phyloP scores from a whole-genome alignment of 2,888 invertebrate species.

The Caenorhabditis wallacei region DNA sequence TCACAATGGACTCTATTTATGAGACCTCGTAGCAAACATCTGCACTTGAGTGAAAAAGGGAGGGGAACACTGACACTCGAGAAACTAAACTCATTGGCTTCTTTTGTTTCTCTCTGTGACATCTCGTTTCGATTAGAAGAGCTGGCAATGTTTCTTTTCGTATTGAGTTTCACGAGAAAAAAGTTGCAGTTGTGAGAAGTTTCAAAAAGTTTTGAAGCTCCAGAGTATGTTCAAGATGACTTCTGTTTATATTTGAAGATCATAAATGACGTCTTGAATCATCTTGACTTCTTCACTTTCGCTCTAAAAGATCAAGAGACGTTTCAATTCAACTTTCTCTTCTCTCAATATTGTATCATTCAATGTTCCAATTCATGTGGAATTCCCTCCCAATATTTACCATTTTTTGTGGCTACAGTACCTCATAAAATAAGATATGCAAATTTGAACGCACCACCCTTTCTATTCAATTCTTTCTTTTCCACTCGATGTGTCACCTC shows the following conservation, averaged over 20 bases:
- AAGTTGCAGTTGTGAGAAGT: not conserved
- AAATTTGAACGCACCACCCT: slow-evolving; percentile 6
- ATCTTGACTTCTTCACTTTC: no score
- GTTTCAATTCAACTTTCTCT: no score
- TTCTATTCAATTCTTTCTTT: slow-evolving; percentile 14
- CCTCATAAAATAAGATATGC: slow-evolving; percentile 49
- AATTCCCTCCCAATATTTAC: no score
- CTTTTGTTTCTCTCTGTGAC: slow-evolving; percentile 18
- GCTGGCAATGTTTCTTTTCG: not conserved
- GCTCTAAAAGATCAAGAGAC: no score
- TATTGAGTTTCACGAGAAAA: slow-evolving; percentile 29
- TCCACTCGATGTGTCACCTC: slow-evolving; percentile 53
- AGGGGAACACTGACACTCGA: slow-evolving; percentile 23
- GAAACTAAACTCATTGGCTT: slow-evolving; percentile 37
- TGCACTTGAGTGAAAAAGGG: slow-evolving; percentile 44
- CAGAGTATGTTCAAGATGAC: not conserved
- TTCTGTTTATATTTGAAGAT: not conserved
- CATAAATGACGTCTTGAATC: not conserved
- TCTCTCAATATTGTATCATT: no score
- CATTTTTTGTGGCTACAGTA: slow-evolving; percentile 6
- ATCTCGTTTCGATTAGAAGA: slow-evolving; percentile 29
- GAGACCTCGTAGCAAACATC: slow-evolving; percentile 49
- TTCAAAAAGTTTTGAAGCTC: slow-evolving; percentile 20
- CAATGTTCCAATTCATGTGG: no score
- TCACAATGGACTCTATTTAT: slow-evolving; percentile 17